phyloP scores from a whole-genome alignment of 2,113 vertebrate genomes.

The Nerophis lumbriciformis region DNA sequence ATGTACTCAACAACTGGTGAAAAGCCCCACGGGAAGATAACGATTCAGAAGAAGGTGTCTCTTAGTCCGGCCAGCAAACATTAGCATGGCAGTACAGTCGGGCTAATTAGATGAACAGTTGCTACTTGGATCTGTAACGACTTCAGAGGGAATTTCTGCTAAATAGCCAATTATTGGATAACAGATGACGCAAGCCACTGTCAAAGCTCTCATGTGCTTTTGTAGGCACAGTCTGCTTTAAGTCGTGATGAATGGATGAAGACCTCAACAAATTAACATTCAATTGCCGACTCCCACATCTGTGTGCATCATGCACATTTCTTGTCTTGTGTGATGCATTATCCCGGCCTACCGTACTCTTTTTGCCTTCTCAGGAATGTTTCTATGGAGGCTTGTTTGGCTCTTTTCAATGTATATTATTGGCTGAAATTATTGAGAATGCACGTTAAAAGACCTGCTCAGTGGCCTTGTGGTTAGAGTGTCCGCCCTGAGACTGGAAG shows the following conservation, averaged over 20 bases:
- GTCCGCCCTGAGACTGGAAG: no score
- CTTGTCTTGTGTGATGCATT: background rate
- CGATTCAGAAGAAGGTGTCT: slow-evolving; percentile 22
- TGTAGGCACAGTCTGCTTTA: background rate
- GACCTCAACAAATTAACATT: background rate
- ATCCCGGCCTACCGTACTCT: background rate
- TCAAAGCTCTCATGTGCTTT: background rate
- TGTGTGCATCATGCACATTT: slow-evolving; percentile 20
- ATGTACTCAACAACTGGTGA: slow-evolving; percentile 27
- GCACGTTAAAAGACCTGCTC: no score
- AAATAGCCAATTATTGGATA: slow-evolving; percentile 24
- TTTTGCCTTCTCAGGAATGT: slow-evolving; percentile 6
- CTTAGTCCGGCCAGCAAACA: background rate
- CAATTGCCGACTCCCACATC: background rate
- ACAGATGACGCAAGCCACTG: background rate
- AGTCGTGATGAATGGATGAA: background rate
- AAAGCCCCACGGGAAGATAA: slow-evolving; percentile 28
- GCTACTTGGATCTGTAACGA: slow-evolving; percentile 13
- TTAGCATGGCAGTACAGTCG: background rate
- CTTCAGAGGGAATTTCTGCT: slow-evolving; percentile 14
- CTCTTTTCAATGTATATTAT: no score
- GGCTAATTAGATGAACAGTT: slow-evolving; percentile 28
- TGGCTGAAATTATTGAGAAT: no score
- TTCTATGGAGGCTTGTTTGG: no score
- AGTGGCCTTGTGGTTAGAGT: no score